These are phyloP conservation scores for Phyllostomus hastatus DNA, from an alignment of 2,113 vertebrate genomes.

Conservation along the genomic window DNA sequence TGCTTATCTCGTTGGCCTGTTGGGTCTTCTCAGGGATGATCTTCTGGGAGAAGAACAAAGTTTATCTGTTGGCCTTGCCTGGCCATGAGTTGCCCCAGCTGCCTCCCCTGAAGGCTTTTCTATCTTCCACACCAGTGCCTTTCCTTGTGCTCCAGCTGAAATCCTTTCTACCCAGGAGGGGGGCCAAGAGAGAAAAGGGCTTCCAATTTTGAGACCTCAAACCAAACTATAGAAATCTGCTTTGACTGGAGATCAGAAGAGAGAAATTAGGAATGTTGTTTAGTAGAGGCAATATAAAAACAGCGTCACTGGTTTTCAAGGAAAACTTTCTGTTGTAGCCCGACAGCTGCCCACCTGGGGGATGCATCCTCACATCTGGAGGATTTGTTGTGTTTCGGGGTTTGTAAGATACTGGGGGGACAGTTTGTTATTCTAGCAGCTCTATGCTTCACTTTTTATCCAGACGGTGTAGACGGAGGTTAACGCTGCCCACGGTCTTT, in stretches of 20 bases:
- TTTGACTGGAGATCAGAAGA: slow-evolving; percentile 21
- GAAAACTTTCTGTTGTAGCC: neutral
- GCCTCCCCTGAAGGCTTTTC: neutral
- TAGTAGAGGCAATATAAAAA: neutral
- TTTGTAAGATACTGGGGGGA: neutral
- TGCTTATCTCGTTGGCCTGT: neutral
- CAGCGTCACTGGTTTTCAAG: neutral
- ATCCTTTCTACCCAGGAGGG: neutral
- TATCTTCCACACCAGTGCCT: neutral
- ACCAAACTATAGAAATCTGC: neutral
- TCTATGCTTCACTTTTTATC: neutral
- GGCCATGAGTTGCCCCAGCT: neutral
- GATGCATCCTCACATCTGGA: neutral
- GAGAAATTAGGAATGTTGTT: neutral
- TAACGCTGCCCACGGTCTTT: neutral
- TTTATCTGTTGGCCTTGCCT: neutral
- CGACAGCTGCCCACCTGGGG: neutral
- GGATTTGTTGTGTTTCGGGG: neutral
- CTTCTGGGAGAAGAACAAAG: slow-evolving; percentile 10
- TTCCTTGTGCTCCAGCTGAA: neutral
- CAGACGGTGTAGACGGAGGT: neutral
- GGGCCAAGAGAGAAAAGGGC: neutral
- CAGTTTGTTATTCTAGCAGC: neutral
- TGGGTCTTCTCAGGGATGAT: neutral
- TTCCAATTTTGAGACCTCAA: slow-evolving; percentile 19